Conservation (phyloP, 2,797 vertebrate species). For the Micropoecilia bifurca region DNA sequence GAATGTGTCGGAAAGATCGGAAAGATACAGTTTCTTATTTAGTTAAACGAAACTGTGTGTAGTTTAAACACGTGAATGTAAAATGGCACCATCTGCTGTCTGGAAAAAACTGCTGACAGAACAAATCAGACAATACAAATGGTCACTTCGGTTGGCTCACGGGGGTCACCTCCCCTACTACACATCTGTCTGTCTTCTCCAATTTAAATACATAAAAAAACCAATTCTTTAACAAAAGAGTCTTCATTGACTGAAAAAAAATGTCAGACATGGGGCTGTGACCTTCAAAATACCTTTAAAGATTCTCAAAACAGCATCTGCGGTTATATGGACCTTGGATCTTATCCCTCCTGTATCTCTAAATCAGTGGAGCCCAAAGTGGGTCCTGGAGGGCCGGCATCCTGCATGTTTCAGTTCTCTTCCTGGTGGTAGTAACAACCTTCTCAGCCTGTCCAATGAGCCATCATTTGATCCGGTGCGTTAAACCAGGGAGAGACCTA, state of each 20-base stretch:
- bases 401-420: no score
- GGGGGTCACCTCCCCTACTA: constrained; percentile 25
- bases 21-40: constrained; percentile 10
- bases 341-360: not conserved
- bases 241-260: not conserved
- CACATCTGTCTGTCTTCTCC: constrained; percentile 10
- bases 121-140: constrained; percentile 49
- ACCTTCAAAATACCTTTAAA: not conserved
- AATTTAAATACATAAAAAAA: not conserved
- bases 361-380: no score
- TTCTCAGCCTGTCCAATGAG: no score
- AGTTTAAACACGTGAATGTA: constrained; percentile 8
- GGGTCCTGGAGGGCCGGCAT: no score
- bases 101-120: constrained; percentile 61
- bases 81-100: constrained; percentile 64
- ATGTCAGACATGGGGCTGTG: not conserved
- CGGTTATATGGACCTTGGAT: not conserved
- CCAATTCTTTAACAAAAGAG: not conserved
- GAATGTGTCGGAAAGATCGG: not conserved
- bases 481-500: no score
- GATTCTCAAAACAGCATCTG: not conserved
- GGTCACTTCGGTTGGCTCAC: constrained; percentile 40
- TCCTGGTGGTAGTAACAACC: no score
- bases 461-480: no score
- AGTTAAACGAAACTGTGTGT: constrained; percentile 1